These are phyloP conservation scores for Drosophila takahashii DNA, from an alignment of 1,140 invertebrate genomes.

Conservation along the genomic window DNA sequence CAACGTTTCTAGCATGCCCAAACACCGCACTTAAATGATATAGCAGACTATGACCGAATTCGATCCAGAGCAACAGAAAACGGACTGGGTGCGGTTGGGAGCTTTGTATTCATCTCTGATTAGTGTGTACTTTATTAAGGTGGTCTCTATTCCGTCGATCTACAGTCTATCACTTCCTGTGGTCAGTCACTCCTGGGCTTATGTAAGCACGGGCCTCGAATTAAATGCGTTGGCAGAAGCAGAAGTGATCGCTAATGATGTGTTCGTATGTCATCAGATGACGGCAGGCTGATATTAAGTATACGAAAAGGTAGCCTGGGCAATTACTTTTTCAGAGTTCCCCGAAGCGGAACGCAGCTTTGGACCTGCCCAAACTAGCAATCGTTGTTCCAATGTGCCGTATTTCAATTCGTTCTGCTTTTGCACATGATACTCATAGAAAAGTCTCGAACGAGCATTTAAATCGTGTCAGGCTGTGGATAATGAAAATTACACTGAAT, in stretches of 20 bases:
- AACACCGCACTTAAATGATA: background rate
- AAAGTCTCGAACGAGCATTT: background rate
- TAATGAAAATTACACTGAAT: constrained; percentile 34
- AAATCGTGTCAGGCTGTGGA: constrained; percentile 12
- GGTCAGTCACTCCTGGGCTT: background rate
- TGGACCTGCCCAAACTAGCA: background rate
- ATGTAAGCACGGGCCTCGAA: background rate
- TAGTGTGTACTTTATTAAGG: background rate
- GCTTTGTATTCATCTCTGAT: constrained; percentile 20
- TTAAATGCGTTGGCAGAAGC: background rate
- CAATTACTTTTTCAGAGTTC: background rate
- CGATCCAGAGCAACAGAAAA: constrained; percentile 33
- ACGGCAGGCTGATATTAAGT: background rate
- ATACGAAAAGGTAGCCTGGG: background rate
- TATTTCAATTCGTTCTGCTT: constrained; percentile 1
- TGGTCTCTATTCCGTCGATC: background rate
- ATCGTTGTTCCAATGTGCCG: background rate
- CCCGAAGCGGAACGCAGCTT: background rate
- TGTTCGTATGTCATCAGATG: too few relatives aligned
- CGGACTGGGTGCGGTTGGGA: constrained; percentile 48
- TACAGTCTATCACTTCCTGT: constrained; percentile 5
- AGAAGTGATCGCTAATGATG: too few relatives aligned
- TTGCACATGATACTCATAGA: background rate
- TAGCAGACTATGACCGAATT: background rate
- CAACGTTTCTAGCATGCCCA: constrained; percentile 14